Base-by-base conservation (phyloP, 2,888 invertebrate species). In the Nephrocerus scutellatus region DNA sequence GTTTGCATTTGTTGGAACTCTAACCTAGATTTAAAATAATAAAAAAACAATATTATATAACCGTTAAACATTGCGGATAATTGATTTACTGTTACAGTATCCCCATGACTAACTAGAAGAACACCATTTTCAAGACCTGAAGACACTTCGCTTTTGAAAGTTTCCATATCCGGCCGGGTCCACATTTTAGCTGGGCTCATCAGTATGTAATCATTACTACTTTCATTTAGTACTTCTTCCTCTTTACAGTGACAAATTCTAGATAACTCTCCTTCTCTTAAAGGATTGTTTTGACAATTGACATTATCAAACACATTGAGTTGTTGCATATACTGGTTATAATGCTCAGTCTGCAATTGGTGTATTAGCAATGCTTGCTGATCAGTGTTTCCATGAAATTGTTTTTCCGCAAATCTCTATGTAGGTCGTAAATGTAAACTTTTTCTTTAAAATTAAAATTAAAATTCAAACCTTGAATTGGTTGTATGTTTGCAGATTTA, bases 241-340 rank as follows among this genome's bases (percentile, higher is more conserved):
- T 22, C 49, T n/a, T n/a, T n/a, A n/a, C n/a, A n/a, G n/a, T n/a
- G n/a, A n/a, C n/a, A n/a, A n/a, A n/a, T n/a, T n/a, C n/a, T n/a
- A n/a, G n/a, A n/a, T n/a, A n/a, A n/a, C n/a, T n/a, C n/a, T n/a
- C n/a, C n/a, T n/a, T n/a, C 50, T n/a, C n/a, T n/a, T n/a, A n/a
- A n/a, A 20, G 26, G 39, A 39, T 53, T 56, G 38, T 57, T 57
- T 38, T 36, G n/a, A n/a, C n/a, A n/a, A n/a, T n/a, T n/a, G n/a
- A n/a, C n/a, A n/a, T n/a, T n/a, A n/a, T n/a, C n/a, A n/a, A 4
- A 66, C 48, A 63, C 45, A 37, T 79, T 82, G 24, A 96, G 72
- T 66, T 97, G 97, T 56, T 95, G 90, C 80, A 98, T 93, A 66
- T 98, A 98, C 61, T 97, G 96, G 62, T 95, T 91, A 65, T 95